Base-by-base conservation (phyloP, 2,113 vertebrate species). In the Sula dactylatra region DNA sequence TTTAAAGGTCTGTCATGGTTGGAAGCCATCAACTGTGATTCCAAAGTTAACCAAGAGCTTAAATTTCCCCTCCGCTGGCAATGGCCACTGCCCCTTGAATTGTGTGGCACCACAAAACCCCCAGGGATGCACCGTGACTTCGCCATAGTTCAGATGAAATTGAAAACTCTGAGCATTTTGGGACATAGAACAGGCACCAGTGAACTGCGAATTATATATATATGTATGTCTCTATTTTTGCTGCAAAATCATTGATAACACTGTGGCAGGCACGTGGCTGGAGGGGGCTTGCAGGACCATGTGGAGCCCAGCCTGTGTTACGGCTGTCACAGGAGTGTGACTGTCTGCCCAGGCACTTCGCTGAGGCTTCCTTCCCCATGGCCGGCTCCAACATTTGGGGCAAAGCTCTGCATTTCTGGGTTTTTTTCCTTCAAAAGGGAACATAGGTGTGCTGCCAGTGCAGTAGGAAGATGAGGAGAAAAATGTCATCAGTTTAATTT, bases 1-100 rank as follows among this genome's bases (percentile, higher is more conserved):
- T 96, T 93, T 93, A 94, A 88, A 96, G 69, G 72, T 88, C 91
- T 94, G 69, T 82, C 91, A 64, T 93, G 78, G 90, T 66, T 93
- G 88, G 78, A 89, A 91, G 61, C 54, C 38, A 73, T 86, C 85
- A 67, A 27, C 78, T 64, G 21, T 67, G 80, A 45, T 94, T 94
- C 69, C 40, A 50, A 25, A 79, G 70, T 88, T 93, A 91, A 82
- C 81, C n/a, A 54, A 54, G 64, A 94, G 34, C 72, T 77, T 87
- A 38, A 59, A 90, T 94, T 94, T 96, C 82, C 50, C 32, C 54
- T 95, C 74, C 2, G 4, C 38, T 90, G 81, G 67, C 86, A 67
- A 2, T 26, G 52, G 36, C 59, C 59, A 3, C 4, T 45, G 86
- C 74, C 55, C 59, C 40, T 92, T 94, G 73, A 82, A 65, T 88